phyloP scores from a whole-genome alignment of 2,797 vertebrate species.

The Nyctalus aviator region DNA sequence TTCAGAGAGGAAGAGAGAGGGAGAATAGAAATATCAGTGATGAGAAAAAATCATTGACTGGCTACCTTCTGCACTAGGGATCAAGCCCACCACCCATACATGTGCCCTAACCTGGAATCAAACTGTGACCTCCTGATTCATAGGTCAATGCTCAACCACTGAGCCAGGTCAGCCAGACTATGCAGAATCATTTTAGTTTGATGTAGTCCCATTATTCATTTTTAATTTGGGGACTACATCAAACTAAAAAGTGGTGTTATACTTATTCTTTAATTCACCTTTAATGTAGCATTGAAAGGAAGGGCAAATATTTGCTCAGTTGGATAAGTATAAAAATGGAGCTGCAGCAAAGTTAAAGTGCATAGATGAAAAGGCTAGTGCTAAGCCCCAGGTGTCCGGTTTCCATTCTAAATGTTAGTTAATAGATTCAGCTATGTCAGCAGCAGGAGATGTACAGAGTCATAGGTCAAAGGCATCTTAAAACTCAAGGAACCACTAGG shows the following conservation, averaged over 20 bases:
- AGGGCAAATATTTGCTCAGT: constrained; percentile 41
- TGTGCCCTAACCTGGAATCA: too few species aligned
- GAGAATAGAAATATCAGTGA: too few species aligned
- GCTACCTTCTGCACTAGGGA: too few species aligned
- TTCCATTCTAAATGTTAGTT: constrained; percentile 3
- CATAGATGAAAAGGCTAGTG: background rate
- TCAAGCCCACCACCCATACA: too few species aligned
- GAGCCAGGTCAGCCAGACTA: too few species aligned
- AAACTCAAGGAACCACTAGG: background rate
- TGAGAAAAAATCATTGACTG: too few species aligned
- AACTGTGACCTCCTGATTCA: too few species aligned
- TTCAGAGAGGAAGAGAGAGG: too few species aligned
- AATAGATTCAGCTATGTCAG: constrained; percentile 32
- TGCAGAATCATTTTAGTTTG: background rate
- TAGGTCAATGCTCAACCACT: too few species aligned
- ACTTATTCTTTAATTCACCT: constrained; percentile 21
- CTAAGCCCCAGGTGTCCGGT: background rate
- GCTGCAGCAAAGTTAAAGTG: background rate
- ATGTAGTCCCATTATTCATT: background rate
- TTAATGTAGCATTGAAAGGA: background rate
- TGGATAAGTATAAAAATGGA: constrained; percentile 28
- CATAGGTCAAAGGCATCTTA: constrained; percentile 1
- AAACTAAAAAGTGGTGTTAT: background rate
- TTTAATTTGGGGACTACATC: background rate
- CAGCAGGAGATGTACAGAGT: background rate